Percentiles rank a stretch among this genome's conserved stretches.
These are phyloP conservation scores for Chironomus riparius DNA, from an alignment of 2,888 invertebrate species.

Conservation along the genomic window DNA sequence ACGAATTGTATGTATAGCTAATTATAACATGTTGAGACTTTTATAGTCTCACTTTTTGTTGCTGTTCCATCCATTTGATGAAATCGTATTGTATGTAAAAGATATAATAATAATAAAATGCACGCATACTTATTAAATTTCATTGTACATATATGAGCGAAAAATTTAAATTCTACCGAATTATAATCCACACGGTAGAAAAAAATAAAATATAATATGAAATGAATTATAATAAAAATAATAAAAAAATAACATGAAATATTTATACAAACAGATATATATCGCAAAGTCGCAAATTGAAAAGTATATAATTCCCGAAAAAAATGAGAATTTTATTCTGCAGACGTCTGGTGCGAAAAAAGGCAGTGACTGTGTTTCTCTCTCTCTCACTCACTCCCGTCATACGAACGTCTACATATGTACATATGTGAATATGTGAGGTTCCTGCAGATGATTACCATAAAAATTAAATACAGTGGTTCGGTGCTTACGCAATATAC, in stretches of 20 bases:
- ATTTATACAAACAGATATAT: background rate
- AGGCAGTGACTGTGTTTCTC: background rate
- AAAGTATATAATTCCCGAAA: conserved; percentile 8
- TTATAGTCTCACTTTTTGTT: background rate
- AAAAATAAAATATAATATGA: background rate
- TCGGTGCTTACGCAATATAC: conserved; percentile 4
- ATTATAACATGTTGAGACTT: background rate
- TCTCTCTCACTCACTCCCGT: too few relatives aligned
- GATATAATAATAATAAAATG: background rate
- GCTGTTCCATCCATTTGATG: background rate
- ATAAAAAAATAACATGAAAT: background rate
- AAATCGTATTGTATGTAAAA: background rate
- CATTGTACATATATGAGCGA: too few relatives aligned
- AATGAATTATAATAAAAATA: background rate
- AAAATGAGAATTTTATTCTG: background rate
- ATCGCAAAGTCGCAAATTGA: background rate
- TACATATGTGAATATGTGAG: background rate
- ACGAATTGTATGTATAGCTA: background rate
- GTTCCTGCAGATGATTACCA: conserved; percentile 19
- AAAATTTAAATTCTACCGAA: too few relatives aligned
- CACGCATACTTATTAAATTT: conserved; percentile 1
- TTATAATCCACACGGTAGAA: too few relatives aligned
- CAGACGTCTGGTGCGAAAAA: conserved; percentile 22
- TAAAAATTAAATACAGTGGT: background rate
- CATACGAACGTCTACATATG: background rate